Percentiles rank a stretch among this genome's conserved stretches.
phyloP scores from a whole-genome alignment of 2,113 vertebrate species.

The Xenopus laevis region DNA sequence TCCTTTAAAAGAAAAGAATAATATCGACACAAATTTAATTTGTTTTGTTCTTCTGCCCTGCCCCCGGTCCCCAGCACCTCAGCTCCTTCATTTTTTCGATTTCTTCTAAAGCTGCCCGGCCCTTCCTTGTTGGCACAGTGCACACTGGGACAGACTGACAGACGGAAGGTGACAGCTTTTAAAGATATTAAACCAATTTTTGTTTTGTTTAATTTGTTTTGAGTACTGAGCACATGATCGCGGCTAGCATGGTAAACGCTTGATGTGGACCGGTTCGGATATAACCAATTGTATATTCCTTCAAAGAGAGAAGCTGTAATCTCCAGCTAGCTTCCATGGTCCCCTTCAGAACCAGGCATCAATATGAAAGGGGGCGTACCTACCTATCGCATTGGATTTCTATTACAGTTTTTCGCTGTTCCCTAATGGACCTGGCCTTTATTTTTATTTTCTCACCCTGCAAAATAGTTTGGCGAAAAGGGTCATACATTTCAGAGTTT shows the following conservation, averaged over 20 bases:
- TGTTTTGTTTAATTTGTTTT: slow-evolving; percentile 39
- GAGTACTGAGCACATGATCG: slow-evolving; percentile 57
- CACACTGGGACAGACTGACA: no score
- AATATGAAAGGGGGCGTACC: slow-evolving; percentile 46
- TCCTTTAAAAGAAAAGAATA: no score
- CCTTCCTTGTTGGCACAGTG: no score
- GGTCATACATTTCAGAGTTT: slow-evolving; percentile 74
- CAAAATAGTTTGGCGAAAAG: slow-evolving; percentile 58
- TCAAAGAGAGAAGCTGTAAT: slow-evolving; percentile 73
- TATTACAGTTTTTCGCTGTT: slow-evolving; percentile 85
- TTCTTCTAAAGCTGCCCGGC: slow-evolving; percentile 55
- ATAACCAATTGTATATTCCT: slow-evolving; percentile 48
- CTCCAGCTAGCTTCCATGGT: slow-evolving; percentile 64
- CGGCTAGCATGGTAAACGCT: slow-evolving; percentile 54
- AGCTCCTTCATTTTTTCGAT: background rate
- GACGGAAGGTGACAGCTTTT: no score
- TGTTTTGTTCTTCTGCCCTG: no score
- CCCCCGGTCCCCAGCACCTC: no score
- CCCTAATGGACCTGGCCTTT: slow-evolving; percentile 79
- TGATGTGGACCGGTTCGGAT: slow-evolving; percentile 45
- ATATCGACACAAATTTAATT: no score
- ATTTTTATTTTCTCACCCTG: slow-evolving; percentile 66
- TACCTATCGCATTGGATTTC: slow-evolving; percentile 67
- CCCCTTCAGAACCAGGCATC: background rate
- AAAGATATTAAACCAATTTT: no score